A percentile compares a stretch with the other conserved stretches of the same genome.
These are phyloP conservation scores for Pantherophis alleghaniensis DNA, from an alignment of 2,797 vertebrate species.

Conservation along the genomic window DNA sequence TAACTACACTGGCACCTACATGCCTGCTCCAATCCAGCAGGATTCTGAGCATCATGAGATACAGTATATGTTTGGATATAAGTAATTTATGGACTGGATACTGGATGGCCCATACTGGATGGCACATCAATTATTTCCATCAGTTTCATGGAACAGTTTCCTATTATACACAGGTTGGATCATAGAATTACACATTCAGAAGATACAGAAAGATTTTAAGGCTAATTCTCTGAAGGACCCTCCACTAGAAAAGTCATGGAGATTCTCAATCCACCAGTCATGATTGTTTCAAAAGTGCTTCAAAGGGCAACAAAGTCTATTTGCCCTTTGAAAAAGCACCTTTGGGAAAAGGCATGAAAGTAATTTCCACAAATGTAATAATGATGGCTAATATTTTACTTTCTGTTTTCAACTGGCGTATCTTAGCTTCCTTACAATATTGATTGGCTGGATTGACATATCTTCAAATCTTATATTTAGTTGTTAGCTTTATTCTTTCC, in stretches of 20 bases:
- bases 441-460: background rate
- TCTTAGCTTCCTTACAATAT: background rate
- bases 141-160: background rate
- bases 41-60: background rate
- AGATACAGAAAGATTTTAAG: background rate
- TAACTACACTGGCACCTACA: background rate
- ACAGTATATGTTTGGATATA: background rate
- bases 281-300: background rate
- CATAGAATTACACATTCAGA: background rate
- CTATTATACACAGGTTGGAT: background rate
- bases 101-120: background rate
- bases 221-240: background rate
- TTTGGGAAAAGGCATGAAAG: background rate
- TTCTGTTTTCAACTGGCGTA: background rate
- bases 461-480: slow-evolving; percentile 13
- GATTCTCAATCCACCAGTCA: background rate
- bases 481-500: slow-evolving; percentile 14
- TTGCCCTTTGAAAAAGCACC: background rate
- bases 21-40: background rate
- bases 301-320: background rate
- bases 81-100: background rate
- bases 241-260: background rate
- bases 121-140: background rate
- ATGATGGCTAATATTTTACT: background rate
- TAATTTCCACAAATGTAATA: background rate